These are phyloP conservation scores for Aphelinus atriplicis DNA, from an alignment of 1,140 invertebrate species.

Conservation along the genomic window DNA sequence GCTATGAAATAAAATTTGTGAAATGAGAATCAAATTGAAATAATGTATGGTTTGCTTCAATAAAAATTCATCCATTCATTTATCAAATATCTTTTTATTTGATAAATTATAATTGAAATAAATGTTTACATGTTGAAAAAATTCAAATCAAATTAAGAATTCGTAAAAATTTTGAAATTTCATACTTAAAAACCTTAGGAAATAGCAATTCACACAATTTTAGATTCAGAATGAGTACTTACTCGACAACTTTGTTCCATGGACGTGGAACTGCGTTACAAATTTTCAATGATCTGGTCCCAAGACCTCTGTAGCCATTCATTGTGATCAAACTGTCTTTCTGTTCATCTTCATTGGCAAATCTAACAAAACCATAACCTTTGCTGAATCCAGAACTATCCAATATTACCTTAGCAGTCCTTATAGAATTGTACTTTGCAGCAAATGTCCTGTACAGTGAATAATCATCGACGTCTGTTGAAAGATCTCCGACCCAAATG, in stretches of 20 bases:
- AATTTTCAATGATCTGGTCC: constrained; percentile 88
- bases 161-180: constrained; percentile 21
- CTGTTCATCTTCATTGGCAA: constrained; percentile 94
- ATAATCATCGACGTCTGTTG: constrained; percentile 96
- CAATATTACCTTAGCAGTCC: constrained; percentile 95
- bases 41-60: not conserved
- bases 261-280: constrained; percentile 90
- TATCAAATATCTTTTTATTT: too few species aligned
- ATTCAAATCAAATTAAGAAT: constrained; percentile 9
- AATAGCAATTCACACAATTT: not conserved
- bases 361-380: constrained; percentile 96
- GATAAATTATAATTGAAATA: too few species aligned
- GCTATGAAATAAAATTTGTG: constrained; percentile 45
- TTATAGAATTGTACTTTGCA: constrained; percentile 89
- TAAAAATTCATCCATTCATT: too few species aligned
- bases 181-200: not conserved
- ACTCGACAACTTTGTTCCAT: constrained; percentile 63
- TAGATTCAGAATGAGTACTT: constrained; percentile 24
- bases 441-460: constrained; percentile 92
- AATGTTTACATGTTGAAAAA: too few species aligned
- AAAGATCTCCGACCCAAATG: constrained; percentile 94
- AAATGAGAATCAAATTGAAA: not conserved
- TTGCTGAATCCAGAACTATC: constrained; percentile 90
- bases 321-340: constrained; percentile 89
- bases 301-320: constrained; percentile 86